phyloP scores from a whole-genome alignment of 2,797 vertebrate genomes.

The Phoeniculus purpureus region DNA sequence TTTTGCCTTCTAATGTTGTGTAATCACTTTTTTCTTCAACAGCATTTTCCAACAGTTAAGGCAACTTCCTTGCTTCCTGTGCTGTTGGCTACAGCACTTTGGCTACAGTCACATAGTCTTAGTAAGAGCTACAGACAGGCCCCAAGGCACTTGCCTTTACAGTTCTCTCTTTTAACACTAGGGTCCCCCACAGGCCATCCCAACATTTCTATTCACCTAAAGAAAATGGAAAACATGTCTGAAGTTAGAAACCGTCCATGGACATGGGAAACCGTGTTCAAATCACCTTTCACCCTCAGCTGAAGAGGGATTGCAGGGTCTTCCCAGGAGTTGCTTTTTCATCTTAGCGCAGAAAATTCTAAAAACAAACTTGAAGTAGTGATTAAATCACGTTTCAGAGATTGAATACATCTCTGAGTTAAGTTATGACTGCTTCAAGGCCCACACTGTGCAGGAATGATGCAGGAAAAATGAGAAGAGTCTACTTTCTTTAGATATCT shows the following conservation, averaged over 20 bases:
- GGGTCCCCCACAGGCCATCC: not conserved
- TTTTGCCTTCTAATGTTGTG: not conserved
- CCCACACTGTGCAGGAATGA: not conserved
- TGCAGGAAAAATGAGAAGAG: not conserved
- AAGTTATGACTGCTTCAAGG: not conserved
- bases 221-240: not conserved
- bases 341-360: not conserved
- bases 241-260: not conserved
- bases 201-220: not conserved
- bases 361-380: not conserved
- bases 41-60: not conserved
- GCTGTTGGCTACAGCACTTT: not conserved
- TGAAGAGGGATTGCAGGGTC: not conserved
- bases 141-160: not conserved
- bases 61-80: not conserved
- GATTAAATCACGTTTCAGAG: not conserved
- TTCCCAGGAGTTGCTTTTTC: not conserved
- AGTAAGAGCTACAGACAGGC: not conserved
- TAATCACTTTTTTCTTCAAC: not conserved
- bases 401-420: not conserved
- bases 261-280: not conserved
- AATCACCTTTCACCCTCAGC: not conserved
- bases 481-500: not conserved
- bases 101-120: rapidly evolving
- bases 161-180: not conserved